Evolutionary conservation across 2,888 invertebrate species (phyloP).

Genomic region (Eristalinus aeneus): DNA sequence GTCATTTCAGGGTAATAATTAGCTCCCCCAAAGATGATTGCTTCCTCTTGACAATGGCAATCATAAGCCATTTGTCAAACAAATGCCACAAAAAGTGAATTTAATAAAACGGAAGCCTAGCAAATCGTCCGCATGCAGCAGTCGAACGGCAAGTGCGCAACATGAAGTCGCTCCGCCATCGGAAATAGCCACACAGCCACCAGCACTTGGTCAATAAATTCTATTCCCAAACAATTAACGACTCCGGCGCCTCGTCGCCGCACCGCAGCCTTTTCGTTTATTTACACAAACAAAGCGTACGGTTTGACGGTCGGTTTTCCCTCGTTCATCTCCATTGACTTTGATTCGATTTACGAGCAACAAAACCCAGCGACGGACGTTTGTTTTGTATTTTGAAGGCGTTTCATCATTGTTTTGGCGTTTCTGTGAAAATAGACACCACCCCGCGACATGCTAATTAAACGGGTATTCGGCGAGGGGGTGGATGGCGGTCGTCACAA

Average conservation of each 20-base stretch:
- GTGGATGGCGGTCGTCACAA: background rate
- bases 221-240: background rate
- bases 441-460: background rate
- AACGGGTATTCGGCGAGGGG: background rate
- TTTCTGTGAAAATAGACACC: background rate
- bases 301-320: background rate
- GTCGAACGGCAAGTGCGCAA: background rate
- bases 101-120: background rate
- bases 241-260: background rate
- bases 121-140: background rate
- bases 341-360: background rate
- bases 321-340: background rate
- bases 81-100: background rate
- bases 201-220: background rate
- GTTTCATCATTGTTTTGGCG: background rate
- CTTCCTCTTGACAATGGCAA: background rate
- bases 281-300: slow-evolving; percentile 7
- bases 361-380: background rate
- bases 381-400: background rate
- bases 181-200: background rate
- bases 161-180: too few species aligned
- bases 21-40: background rate
- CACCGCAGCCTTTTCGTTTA: background rate
- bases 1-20: background rate
- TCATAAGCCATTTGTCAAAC: background rate